phyloP scores from a whole-genome alignment of 2,888 invertebrate species.

The Rosalia funebris region DNA sequence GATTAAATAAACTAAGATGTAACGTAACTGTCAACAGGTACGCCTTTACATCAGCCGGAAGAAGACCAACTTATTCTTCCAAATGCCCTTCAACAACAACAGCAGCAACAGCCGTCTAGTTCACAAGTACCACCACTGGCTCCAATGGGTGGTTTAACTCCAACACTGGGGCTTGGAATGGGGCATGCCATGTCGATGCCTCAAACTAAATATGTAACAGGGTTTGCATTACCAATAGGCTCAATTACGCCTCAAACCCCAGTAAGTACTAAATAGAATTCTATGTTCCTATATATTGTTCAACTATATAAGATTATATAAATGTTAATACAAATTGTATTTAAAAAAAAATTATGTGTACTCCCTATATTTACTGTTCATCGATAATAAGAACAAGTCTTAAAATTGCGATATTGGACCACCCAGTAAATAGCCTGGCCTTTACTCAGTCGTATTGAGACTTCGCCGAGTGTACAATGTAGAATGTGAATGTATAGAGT shows the following conservation, averaged over 20 bases:
- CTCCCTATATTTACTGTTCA: no score
- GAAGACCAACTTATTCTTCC: constrained; percentile 91
- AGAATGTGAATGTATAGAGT: no score
- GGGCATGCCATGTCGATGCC: constrained; percentile 74
- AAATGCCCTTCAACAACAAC: constrained; percentile 82
- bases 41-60: constrained; percentile 89
- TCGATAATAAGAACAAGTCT: no score
- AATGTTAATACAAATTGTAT: no score
- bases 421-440: no score
- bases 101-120: constrained; percentile 62
- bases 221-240: constrained; percentile 79
- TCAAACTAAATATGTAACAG: constrained; percentile 79
- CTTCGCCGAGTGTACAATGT: no score
- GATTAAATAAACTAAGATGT: no score
- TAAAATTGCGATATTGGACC: no score
- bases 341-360: no score
- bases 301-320: no score
- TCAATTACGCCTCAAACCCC: constrained; percentile 91
- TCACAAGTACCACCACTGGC: constrained; percentile 70
- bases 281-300: no score
- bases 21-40: constrained; percentile 64
- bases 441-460: no score
- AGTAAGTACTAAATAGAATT: constrained; percentile 71
- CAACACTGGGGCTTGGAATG: constrained; percentile 72
- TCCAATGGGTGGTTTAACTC: constrained; percentile 67